Evolutionary conservation across 2,888 invertebrate genomes (phyloP), one percentile per base, ranked within the genome.

Genomic region (Notodonta ziczac): DNA sequence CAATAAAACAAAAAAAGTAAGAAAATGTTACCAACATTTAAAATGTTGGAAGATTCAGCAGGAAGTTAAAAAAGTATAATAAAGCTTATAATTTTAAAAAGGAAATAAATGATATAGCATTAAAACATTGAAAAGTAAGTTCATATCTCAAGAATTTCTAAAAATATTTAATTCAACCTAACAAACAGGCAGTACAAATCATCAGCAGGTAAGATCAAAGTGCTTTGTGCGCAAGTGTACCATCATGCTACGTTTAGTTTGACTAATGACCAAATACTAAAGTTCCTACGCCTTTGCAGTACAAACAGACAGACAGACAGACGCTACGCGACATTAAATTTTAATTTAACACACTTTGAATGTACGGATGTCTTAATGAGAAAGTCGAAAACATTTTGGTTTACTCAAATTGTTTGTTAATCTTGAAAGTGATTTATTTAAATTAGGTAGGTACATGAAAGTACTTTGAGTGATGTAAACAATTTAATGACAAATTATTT

Each of bases 241-340:
- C 13, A 63, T 55, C 74, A 82, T 74, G 84, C 64, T 74, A 77
- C 82, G 80, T 80, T 80, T 78, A 63, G 61, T 77, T 74, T 82
- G 82, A 84, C 74, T 74, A 82, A 84, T 80, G 79, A 66, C 60
- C 63, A 52, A 56, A 66, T 67, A 62, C 60, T 58, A 52, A 63
- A 65, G 65, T 65, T 61, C 61, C 50, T 61, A 61, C 72, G 66
- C 46, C 13, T n/a, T 61, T 58, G 65, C 68, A 68, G 66, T 55
- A 65, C 56, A 57, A 60, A 62, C 74, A 62, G 65, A 80, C 73
- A 77, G 72, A 78, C 72, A 67, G 72, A 69, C 70, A 74, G 64
- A 65, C 67, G 65, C 68, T 69, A 76, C 73, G 75, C 65, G 69
- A 82, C 80, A 75, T 77, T 77, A 71, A 72, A 69, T 60, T 76